Base-by-base conservation (phyloP, 1,140 invertebrate species). In the Drosophila rhopaloa region DNA sequence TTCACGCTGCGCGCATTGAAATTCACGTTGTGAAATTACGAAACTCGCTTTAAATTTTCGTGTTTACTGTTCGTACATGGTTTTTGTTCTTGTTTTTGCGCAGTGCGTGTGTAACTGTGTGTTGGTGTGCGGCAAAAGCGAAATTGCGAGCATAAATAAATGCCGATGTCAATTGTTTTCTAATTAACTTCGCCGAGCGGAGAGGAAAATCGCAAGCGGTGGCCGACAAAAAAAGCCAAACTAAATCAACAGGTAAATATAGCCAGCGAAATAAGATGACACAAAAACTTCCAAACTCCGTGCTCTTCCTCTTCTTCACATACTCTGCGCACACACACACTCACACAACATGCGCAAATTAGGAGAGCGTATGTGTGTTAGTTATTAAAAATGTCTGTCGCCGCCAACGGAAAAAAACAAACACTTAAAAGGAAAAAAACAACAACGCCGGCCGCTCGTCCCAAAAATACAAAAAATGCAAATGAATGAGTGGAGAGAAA, bases 301-400 rank as follows among this genome's bases (percentile, higher is more conserved):
- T 35, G 38, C 16, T 50, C 29, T 38, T 32, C 38, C n/a, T 51
- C 14, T 40, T 53, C 24, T 41, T 40, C 27, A 29, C 66, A 47
- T 47, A 38, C 10, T 24, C 24, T 24, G 19, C 27, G 24, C 41
- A 55, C 51, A 66, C 53, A 51, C 48, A 73, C 32, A 16, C 19
- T 4, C 2, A 24, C 24, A 24, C 24, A 71, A 71, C 66, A 72
- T 73, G 70, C 68, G 68, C 70, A 47, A 59, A 58, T 47, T 78
- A 53, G 65, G 54, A 40, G 54, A 53, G 19, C 38, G 11, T 40
- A 14, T 41, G 37, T 41, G 29, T 56, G 16, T 82, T 61, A 60
- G 65, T 76, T 79, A 88, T 83, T 82, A 83, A 86, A 88, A 79
- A 86, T 83, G 79, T 88, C 83, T 81, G 78, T 68, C 59, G 62